These are phyloP conservation scores for Tenthredo livida DNA, from an alignment of 2,888 invertebrate species.

Conservation along the genomic window DNA sequence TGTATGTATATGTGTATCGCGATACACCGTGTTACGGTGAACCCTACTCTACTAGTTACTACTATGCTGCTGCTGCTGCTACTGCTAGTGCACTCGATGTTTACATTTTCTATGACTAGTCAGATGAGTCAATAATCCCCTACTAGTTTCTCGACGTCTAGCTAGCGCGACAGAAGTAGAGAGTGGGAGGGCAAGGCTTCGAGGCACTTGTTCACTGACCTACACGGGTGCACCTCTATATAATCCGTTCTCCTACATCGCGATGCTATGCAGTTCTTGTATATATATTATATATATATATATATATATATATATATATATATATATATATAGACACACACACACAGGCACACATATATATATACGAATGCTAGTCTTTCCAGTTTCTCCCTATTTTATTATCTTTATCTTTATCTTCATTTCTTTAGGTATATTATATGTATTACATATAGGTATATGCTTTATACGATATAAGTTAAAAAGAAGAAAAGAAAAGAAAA, in stretches of 20 bases:
- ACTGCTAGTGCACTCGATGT: conserved; percentile 31
- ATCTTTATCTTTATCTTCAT: neutral
- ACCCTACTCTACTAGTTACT: neutral
- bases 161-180: conserved; percentile 55
- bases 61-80: neutral
- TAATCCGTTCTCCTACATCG: neutral
- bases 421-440: neutral
- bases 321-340: neutral
- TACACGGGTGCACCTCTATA: conserved; percentile 27
- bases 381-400: neutral
- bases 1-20: neutral
- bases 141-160: conserved; percentile 39
- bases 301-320: neutral
- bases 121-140: conserved; percentile 75
- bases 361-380: neutral
- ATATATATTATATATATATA: neutral
- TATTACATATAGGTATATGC: too few relatives aligned
- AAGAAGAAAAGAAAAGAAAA: neutral
- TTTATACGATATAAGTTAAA: too few relatives aligned
- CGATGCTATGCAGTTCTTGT: neutral
- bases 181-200: conserved; percentile 53
- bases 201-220: conserved; percentile 37
- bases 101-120: conserved; percentile 69
- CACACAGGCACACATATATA: neutral
- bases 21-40: neutral